phyloP scores from a whole-genome alignment of 2,113 vertebrate genomes.

The Gavialis gangeticus region DNA sequence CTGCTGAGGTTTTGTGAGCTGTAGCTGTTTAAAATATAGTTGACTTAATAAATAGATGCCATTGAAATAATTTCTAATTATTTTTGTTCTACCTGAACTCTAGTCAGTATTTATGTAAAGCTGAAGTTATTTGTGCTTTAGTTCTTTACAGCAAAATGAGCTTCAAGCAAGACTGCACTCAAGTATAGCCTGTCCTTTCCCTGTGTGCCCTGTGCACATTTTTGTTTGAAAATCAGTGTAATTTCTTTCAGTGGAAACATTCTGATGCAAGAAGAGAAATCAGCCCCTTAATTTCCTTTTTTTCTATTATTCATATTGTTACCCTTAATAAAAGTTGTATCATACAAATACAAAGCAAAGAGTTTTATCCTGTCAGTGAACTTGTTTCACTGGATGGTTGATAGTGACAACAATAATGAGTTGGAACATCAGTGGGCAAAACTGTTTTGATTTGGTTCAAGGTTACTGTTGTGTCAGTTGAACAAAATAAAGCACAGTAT shows the following conservation, averaged over 20 bases:
- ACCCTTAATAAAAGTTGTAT: not conserved
- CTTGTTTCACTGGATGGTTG: not conserved
- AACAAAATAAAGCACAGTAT: conserved; percentile 62
- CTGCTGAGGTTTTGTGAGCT: not conserved
- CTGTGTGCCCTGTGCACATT: too few relatives aligned
- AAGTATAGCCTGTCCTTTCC: not conserved
- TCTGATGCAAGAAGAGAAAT: not conserved
- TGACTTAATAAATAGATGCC: not conserved
- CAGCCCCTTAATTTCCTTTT: not conserved
- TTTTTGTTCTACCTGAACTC: not conserved
- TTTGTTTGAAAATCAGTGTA: too few relatives aligned
- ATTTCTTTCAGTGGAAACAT: too few relatives aligned
- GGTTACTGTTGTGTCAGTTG: not conserved
- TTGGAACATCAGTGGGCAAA: not conserved
- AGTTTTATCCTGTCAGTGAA: not conserved
- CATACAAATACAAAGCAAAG: not conserved
- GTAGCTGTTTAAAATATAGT: not conserved
- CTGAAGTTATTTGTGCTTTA: not conserved
- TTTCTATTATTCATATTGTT: not conserved
- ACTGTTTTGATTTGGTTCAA: conserved; percentile 41
- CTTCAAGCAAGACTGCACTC: not conserved
- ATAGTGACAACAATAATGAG: conserved; percentile 33
- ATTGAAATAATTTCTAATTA: not conserved
- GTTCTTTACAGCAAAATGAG: not conserved
- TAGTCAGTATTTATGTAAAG: not conserved